Base-by-base conservation (phyloP, 2,888 invertebrate species). In the Lasioglossum oenotherae region DNA sequence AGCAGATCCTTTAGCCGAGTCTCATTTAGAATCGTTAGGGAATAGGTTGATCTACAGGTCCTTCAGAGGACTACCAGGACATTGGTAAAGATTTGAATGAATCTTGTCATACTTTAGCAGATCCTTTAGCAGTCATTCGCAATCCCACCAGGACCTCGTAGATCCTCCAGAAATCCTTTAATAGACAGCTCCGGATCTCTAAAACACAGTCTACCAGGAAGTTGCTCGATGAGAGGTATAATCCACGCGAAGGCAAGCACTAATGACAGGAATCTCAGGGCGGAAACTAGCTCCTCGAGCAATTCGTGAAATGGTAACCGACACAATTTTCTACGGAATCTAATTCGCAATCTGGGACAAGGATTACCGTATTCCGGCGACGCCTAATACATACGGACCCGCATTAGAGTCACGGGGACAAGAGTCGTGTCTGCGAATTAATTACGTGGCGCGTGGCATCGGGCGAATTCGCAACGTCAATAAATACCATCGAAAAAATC, bases 381-480 rank as follows among this genome's bases (percentile, higher is more conserved):
- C 16, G 35, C 69, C 67, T 82, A 44, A 72, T 46, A 41, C 49
- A 73, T 46, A 73, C 67, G 69, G 44, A 14, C 4, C 4, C 60
- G 57, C 75, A 31, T 78, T 82, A 35, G 44, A 87, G 74, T 81
- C 82, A 80, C 71, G 80, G 35, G 71, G 74, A 79, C 67, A 67
- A 79, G 73, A 80, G 53, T 78, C 73, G 53, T 80, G 80, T 53
- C 82, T 87, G 80, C 78, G 84, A 87, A 87, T 82, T 75, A 78
- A 76, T 44, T 74, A 41, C 77, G 77, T 77, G 78, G 64, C 64
- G 64, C 78, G 86, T 77, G 79, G 71, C 86, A 57, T 81, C 74
- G 71, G n/a, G 6, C 31, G 16, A 31, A 67, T 67, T 69, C 38
- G 16, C 74, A 71, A 81, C 85, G 69, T 75, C 60, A 60, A 44